Conservation (phyloP, 1,140 invertebrate genomes). For the Scaptomyza pallida region DNA sequence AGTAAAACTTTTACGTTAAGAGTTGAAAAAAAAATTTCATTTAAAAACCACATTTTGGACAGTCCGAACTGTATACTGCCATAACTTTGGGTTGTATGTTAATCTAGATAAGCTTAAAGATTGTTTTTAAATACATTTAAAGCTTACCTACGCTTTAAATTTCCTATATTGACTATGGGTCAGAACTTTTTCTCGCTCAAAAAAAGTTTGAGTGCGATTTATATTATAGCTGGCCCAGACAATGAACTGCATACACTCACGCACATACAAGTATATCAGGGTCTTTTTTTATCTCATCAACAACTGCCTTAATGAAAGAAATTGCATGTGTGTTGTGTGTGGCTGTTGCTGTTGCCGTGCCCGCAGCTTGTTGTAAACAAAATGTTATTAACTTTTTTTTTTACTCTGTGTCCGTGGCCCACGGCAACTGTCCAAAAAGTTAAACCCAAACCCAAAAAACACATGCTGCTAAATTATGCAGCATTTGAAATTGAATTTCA, state of each 20-base stretch:
- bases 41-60: no score
- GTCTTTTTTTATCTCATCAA: slow-evolving; percentile 13
- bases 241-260: slow-evolving; percentile 4
- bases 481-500: slow-evolving; percentile 76
- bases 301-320: slow-evolving; percentile 45
- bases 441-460: slow-evolving; percentile 21
- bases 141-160: neutral
- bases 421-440: slow-evolving; percentile 31
- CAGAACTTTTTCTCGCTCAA: neutral
- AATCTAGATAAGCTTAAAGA: no score
- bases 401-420: slow-evolving; percentile 30
- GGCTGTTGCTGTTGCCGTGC: neutral
- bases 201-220: slow-evolving; percentile 2
- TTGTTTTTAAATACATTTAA: no score
- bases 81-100: no score
- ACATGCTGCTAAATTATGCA: slow-evolving; percentile 76
- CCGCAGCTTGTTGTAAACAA: slow-evolving; percentile 41
- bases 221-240: slow-evolving; percentile 13
- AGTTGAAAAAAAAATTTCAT: no score
- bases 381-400: slow-evolving; percentile 75
- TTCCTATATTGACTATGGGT: neutral
- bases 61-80: no score
- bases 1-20: no score
- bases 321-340: slow-evolving; percentile 47
- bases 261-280: neutral